Base-by-base conservation (phyloP, 1,140 invertebrate species). In the Drosophila ogumai region DNA sequence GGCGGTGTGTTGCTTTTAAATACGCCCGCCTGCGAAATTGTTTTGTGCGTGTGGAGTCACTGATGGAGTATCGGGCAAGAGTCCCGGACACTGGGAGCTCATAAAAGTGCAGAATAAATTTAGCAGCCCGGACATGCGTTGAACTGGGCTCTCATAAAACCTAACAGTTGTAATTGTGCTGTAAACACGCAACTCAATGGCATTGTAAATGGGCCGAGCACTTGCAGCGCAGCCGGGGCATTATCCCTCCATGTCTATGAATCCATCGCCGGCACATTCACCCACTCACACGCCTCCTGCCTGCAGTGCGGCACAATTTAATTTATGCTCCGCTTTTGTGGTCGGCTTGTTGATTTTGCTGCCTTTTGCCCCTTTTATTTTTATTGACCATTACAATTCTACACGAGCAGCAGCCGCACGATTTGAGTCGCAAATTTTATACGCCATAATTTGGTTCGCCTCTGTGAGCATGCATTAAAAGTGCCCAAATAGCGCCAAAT, bases 101-200 rank as follows among this genome's bases (percentile, higher is more conserved):
- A 90, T 90, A 90, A 90, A 90, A 81, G 56, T 90, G 86, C 78
- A 71, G 81, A 79, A 90, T 81, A 85, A 85, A 78, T 81, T 85
- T 90, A 59, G 54, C 43, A 28, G 50, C 49, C 64, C 58, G 63
- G 66, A 79, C 61, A 61, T 79, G 66, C 66, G 63, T 69, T 69
- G 66, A 71, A 79, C 87, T 75, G 77, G 81, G 73, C 69, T 60
- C 81, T 46, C 81, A 84, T 90, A 90, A 90, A 90, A 90, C 78
- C 86, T 75, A 90, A 90, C 85, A 79, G 78, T 90, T 90, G 85
- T 90, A 90, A 90, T 90, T 90, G 81, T 73, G 85, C 86, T 90
- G 85, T 90, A 90, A 90, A 90, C 85, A 90, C 85, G 86, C 85
- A 90, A 85, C 85, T 90, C 75, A 84, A 90, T 90, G 85, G 75